Evolutionary conservation across 2,888 invertebrate species (phyloP).

Genomic region (Eupithecia insigniata): DNA sequence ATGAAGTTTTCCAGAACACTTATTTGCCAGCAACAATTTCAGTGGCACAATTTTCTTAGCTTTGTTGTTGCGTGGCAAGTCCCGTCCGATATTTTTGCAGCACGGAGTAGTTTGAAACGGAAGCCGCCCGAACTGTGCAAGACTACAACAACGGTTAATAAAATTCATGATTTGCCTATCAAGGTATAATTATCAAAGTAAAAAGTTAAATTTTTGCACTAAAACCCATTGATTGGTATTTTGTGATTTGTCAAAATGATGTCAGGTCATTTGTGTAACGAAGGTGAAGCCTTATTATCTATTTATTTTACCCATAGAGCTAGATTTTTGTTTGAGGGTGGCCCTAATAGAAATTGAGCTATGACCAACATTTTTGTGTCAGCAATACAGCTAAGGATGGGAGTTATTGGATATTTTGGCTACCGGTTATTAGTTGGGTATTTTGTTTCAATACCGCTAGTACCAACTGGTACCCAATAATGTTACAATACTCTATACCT

Average conservation of each 20-base stretch:
- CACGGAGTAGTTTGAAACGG: neutral
- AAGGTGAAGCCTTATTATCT: no score
- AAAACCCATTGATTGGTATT: neutral
- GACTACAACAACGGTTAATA: neutral
- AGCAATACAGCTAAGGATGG: no score
- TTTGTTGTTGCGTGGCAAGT: neutral
- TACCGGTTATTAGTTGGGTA: no score
- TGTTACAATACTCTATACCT: no score
- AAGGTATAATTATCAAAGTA: neutral
- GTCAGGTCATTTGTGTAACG: neutral
- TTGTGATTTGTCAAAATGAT: neutral
- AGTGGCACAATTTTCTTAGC: neutral
- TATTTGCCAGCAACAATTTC: slow-evolving; percentile 1
- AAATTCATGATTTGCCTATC: slow-evolving; percentile 2
- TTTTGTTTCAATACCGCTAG: no score
- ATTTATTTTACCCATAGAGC: no score
- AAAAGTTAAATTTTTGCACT: neutral
- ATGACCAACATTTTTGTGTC: no score
- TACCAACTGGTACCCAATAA: no score
- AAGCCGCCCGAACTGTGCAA: neutral
- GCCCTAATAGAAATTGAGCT: no score
- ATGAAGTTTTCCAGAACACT: neutral
- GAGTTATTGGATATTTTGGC: no score
- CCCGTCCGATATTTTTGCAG: neutral
- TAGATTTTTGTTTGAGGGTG: no score